Evolutionary conservation across 2,888 invertebrate species (phyloP), one percentile per base, ranked within the genome.

Genomic region (Euzetes globulus): DNA sequence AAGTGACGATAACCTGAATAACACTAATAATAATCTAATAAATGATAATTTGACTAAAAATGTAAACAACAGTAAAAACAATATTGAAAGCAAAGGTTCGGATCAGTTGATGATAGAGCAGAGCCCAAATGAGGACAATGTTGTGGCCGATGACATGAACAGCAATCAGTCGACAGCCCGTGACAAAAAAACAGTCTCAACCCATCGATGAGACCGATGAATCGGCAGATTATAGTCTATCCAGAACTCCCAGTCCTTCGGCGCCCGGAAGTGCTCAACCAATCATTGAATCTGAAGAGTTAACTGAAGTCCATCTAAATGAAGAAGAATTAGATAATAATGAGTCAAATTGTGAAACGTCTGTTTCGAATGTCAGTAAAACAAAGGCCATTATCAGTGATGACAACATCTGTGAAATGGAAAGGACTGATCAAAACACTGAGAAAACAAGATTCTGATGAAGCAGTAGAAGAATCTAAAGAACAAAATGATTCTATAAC

Each of bases 1-100:
- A 68, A 68, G 22, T 25, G 45, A 22, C 19, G 45, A 68, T 68
- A 37, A 68, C 45, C 25, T 68, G 33, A 68, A 68, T 22, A 45
- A 37, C n/a, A 68, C 15, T 68, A 68, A 68, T 45, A 45, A 68
- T 68, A 63, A 63, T 33, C 6, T 19, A 37, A 45, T 68, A 9
- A 45, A 45, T 11, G 33, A 63, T 29, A 60, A 6, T 60, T 29
- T 60, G 17, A 27, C 11, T 60, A 63, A n/a, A 33, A 63, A 29
- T 63, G 33, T 33, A 3, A 63, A 33, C 15, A 63, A 63, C 17
- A 33, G 7, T 63, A 1, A 63, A n/a, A 60, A 27, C 15, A 27
- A 15, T 27, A n/a, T 1, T 60, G 27, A 60, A 27, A 15, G 27
- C 17, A 13, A 60, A 5, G 6, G 17, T 4, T 33, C 33, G 29